These are phyloP conservation scores for Holothuria glaberrima DNA, from an alignment of 35 echinoderm and acorn worm genomes.

Conservation along the genomic window DNA sequence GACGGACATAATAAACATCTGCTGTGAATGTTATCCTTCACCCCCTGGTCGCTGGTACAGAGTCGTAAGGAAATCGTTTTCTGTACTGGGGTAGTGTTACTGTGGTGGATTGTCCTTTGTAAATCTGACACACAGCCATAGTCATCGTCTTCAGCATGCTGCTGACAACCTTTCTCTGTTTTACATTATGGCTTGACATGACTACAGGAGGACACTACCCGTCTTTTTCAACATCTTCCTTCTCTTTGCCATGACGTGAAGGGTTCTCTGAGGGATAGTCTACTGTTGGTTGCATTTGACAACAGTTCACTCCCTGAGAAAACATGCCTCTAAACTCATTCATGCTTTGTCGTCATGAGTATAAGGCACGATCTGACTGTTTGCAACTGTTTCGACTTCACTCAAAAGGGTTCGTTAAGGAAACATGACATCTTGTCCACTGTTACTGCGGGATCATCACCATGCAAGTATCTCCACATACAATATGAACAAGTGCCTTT, in stretches of 20 bases:
- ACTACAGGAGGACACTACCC: conserved; percentile 56
- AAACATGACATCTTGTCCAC: background rate
- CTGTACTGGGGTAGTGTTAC: conserved; percentile 66
- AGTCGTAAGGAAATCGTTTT: conserved; percentile 48
- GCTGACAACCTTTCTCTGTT: conserved; percentile 25
- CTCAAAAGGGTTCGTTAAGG: background rate
- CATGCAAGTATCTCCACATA: background rate
- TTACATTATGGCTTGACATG: conserved; percentile 17
- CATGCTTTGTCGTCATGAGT: background rate
- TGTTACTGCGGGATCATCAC: background rate
- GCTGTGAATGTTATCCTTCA: conserved; percentile 52
- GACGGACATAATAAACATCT: no score
- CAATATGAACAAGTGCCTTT: conserved; percentile 11
- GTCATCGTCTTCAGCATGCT: conserved; percentile 68
- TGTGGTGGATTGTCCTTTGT: conserved; percentile 51
- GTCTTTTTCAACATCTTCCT: background rate
- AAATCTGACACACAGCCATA: conserved; percentile 50
- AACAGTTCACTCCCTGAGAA: background rate
- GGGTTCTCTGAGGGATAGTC: no score
- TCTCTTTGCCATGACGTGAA: background rate
- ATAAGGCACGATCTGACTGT: background rate
- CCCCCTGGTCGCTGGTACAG: conserved; percentile 61
- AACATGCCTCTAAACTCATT: background rate
- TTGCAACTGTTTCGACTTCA: background rate
- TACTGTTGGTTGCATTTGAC: no score